A percentile compares a stretch with the other conserved stretches of the same genome.
Conservation (phyloP, 2,888 invertebrate species). For the Leptopilina syphax region DNA sequence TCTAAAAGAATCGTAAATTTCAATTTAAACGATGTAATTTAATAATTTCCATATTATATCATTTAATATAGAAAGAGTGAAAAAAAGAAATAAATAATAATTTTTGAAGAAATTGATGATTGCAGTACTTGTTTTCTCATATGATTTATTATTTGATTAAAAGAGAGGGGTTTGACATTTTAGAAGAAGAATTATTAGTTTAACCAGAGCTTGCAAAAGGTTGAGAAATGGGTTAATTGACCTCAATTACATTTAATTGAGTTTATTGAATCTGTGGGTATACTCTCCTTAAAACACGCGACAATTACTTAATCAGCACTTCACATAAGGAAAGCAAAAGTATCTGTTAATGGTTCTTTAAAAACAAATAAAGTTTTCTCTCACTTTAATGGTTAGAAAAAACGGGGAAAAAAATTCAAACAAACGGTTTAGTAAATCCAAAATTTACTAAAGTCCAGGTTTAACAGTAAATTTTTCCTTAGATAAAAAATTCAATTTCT, state of each 20-base stretch:
- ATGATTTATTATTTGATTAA: constrained; percentile 13
- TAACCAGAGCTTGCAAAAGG: constrained; percentile 42
- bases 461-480: too few relatives aligned
- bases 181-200: constrained; percentile 35
- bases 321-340: constrained; percentile 21
- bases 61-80: too few relatives aligned
- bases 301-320: constrained; percentile 37
- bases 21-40: too few relatives aligned
- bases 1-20: too few relatives aligned
- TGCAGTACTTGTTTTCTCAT: background rate
- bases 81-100: background rate
- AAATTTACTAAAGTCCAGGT: too few relatives aligned
- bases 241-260: constrained; percentile 60
- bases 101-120: background rate
- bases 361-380: constrained; percentile 6
- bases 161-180: constrained; percentile 15
- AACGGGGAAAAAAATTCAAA: too few relatives aligned
- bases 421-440: too few relatives aligned
- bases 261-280: constrained; percentile 62
- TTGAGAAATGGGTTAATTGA: constrained; percentile 60
- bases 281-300: constrained; percentile 43
- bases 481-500: too few relatives aligned
- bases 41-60: too few relatives aligned
- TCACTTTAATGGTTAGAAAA: too few relatives aligned
- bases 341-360: constrained; percentile 34